These are phyloP conservation scores for Cremastobaeus sp. DNA, from an alignment of 2,888 invertebrate genomes.

Conservation along the genomic window DNA sequence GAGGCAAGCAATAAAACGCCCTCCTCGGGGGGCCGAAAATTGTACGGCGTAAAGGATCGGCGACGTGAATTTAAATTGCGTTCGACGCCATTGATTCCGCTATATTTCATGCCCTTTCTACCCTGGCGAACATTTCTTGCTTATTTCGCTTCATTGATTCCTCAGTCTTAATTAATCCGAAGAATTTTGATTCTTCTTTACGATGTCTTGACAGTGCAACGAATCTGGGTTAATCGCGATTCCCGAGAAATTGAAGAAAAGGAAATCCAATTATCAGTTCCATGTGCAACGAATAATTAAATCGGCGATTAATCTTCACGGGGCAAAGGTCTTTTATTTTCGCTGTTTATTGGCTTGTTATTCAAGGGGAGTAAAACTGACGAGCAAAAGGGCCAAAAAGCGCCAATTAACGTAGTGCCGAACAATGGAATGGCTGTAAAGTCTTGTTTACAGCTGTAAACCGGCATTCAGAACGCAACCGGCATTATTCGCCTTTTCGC, in stretches of 20 bases:
- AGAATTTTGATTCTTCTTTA: slow-evolving; percentile 50
- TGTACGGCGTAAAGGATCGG: neutral
- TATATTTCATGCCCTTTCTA: slow-evolving; percentile 22
- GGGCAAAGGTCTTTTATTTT: slow-evolving; percentile 24
- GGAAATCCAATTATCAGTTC: slow-evolving; percentile 54
- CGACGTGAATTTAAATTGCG: slow-evolving; percentile 11
- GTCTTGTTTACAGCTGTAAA: too few relatives aligned
- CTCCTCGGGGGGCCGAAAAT: slow-evolving; percentile 4
- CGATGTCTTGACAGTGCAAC: slow-evolving; percentile 40
- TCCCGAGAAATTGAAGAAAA: slow-evolving; percentile 40
- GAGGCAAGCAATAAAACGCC: slow-evolving; percentile 8
- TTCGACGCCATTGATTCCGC: slow-evolving; percentile 10
- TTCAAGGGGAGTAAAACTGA: too few relatives aligned
- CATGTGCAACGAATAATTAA: slow-evolving; percentile 48
- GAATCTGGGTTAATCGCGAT: slow-evolving; percentile 56
- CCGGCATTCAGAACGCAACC: too few relatives aligned
- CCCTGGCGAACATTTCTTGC: slow-evolving; percentile 36
- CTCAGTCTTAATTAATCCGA: slow-evolving; percentile 44
- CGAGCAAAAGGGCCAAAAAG: too few relatives aligned
- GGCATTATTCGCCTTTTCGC: too few relatives aligned
- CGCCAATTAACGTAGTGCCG: too few relatives aligned
- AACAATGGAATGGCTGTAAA: too few relatives aligned
- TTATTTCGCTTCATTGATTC: slow-evolving; percentile 44
- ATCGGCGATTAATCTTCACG: slow-evolving; percentile 43
- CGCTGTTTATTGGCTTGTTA: neutral